These are phyloP conservation scores for Beroe forskalii DNA, from an alignment of 37 sponge, comb jelly and placozoan genomes.

Conservation along the genomic window DNA sequence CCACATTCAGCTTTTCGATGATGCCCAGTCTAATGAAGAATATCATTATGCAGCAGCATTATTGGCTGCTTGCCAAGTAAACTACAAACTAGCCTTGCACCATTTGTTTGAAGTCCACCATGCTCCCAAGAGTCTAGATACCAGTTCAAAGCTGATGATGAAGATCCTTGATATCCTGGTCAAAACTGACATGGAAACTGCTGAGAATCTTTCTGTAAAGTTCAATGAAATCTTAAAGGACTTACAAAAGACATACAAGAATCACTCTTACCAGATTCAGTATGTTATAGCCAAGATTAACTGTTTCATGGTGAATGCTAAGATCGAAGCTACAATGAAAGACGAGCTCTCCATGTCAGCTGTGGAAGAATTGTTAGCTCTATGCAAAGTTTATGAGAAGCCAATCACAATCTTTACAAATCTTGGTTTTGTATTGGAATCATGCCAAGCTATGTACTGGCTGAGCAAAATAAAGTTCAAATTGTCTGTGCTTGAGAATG, in stretches of 20 bases:
- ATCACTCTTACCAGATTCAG: constrained; percentile 38
- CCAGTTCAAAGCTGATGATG: constrained; percentile 33
- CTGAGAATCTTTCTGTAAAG: neutral
- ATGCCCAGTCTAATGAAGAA: neutral
- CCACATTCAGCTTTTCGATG: neutral
- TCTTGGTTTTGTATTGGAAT: constrained; percentile 11
- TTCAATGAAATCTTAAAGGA: constrained; percentile 5
- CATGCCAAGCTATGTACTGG: neutral
- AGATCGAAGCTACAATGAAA: neutral
- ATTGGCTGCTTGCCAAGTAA: constrained; percentile 25
- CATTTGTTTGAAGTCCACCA: constrained; percentile 2
- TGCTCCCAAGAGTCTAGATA: neutral
- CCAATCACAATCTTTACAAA: constrained; percentile 14
- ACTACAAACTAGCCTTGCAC: constrained; percentile 6
- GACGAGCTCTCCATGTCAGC: neutral
- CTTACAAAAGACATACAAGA: constrained; percentile 2
- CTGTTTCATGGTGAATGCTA: neutral
- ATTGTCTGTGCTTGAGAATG: constrained; percentile 18
- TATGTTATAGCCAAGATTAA: neutral
- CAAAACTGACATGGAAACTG: neutral
- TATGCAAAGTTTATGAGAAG: constrained; percentile 49
- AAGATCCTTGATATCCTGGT: constrained; percentile 41
- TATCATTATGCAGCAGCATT: constrained; percentile 28
- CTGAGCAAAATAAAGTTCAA: constrained; percentile 43
- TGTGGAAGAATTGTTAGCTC: neutral